Evolutionary conservation across 2,888 invertebrate species (phyloP).

Genomic region (Agrilus biguttatus): DNA sequence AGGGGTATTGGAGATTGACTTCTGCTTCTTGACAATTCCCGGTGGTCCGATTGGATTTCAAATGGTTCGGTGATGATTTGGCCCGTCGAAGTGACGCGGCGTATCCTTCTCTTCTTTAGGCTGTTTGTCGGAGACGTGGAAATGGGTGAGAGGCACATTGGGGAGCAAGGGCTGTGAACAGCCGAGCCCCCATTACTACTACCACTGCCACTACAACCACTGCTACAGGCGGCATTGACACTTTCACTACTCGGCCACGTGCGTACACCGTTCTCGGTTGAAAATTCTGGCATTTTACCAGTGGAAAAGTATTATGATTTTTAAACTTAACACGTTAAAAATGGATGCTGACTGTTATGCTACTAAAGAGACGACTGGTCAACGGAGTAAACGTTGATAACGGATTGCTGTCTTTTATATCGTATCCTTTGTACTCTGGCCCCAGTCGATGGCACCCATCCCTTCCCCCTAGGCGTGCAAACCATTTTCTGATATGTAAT

Average conservation of each 20-base stretch:
- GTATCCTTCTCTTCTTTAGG: slow-evolving; percentile 20
- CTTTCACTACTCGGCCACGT: slow-evolving; percentile 38
- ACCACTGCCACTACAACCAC: slow-evolving; percentile 22
- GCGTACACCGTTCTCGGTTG: slow-evolving; percentile 45
- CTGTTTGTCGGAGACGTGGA: slow-evolving; percentile 43
- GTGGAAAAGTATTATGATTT: slow-evolving; percentile 3
- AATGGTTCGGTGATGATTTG: slow-evolving; percentile 42
- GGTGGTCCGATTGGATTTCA: slow-evolving; percentile 35
- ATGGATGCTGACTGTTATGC: not conserved
- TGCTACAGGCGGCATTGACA: slow-evolving; percentile 37
- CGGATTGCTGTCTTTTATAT: slow-evolving; percentile 20
- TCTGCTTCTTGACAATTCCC: slow-evolving; percentile 31
- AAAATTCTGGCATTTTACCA: slow-evolving; percentile 48
- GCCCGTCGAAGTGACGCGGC: slow-evolving; percentile 41
- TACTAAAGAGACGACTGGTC: too few relatives aligned
- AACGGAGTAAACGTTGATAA: slow-evolving; percentile 1
- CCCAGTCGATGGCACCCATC: slow-evolving; percentile 14
- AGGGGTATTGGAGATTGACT: slow-evolving; percentile 26
- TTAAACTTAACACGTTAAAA: too few relatives aligned
- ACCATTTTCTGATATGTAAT: too few relatives aligned
- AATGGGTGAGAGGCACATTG: slow-evolving; percentile 35
- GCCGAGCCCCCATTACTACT: slow-evolving; percentile 15
- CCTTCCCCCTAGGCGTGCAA: slow-evolving; percentile 8
- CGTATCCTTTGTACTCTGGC: slow-evolving; percentile 23
- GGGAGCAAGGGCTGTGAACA: slow-evolving; percentile 30